A percentile compares a stretch with the other conserved stretches of the same genome.
Evolutionary conservation across 2,113 vertebrate species (phyloP).

Genomic region (Ciconia boyciana): DNA sequence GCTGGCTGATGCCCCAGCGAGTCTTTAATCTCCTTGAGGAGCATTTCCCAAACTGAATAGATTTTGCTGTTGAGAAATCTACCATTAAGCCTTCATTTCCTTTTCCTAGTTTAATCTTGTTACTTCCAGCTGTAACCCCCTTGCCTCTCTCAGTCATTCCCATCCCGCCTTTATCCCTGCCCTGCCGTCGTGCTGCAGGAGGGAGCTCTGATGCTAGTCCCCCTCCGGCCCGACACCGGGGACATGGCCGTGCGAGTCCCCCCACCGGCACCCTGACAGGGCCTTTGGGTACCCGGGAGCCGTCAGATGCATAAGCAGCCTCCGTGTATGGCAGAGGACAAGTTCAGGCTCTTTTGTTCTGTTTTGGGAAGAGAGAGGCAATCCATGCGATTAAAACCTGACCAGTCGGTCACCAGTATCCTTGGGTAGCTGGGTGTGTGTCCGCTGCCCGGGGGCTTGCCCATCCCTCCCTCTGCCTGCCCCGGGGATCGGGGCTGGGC

Average conservation of each 20-base stretch:
- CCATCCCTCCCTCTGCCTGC: not conserved
- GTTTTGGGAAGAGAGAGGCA: not conserved
- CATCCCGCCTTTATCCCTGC: not conserved
- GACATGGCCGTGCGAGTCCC: rapidly evolving
- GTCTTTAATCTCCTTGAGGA: not conserved
- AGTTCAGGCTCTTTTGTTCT: not conserved
- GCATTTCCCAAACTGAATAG: not conserved
- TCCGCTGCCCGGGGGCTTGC: not conserved
- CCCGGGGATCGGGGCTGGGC: not conserved
- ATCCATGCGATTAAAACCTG: not conserved
- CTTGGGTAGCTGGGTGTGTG: not conserved
- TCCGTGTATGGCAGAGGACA: not conserved
- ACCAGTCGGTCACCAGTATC: not conserved
- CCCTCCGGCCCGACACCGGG: rapidly evolving
- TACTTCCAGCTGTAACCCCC: not conserved
- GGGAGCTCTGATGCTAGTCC: not conserved
- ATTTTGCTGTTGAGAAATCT: not conserved
- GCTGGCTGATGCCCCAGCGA: not conserved
- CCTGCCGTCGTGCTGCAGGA: rapidly evolving
- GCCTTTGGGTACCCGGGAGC: not conserved
- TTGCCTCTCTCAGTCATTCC: not conserved
- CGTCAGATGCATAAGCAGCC: not conserved
- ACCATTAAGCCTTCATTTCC: constrained; percentile 10
- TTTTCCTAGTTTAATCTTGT: not conserved
- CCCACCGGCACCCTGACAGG: not conserved